Percentiles rank a stretch among this genome's conserved stretches.
These are phyloP conservation scores for Chaetophractus vellerosus DNA, from an alignment of 2,797 vertebrate species.

Conservation along the genomic window DNA sequence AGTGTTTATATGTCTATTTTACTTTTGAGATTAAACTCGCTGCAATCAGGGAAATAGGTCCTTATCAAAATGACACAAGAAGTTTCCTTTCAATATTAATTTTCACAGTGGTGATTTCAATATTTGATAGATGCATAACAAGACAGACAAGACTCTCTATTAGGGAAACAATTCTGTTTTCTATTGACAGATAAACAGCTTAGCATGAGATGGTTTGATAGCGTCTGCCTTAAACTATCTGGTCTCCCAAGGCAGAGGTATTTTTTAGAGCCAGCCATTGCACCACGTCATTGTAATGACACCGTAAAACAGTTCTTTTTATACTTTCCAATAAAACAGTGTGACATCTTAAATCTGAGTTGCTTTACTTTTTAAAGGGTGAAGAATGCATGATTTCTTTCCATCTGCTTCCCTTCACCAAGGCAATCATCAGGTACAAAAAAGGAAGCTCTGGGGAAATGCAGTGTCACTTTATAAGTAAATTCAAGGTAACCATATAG, in stretches of 20 bases:
- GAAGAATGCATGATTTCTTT: slow-evolving; percentile 79
- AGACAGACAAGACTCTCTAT: slow-evolving; percentile 52
- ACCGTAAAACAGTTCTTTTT: slow-evolving; percentile 85
- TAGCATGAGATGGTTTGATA: slow-evolving; percentile 78
- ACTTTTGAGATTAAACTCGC: slow-evolving; percentile 59
- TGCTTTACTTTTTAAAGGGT: slow-evolving; percentile 85
- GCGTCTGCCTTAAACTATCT: slow-evolving; percentile 77
- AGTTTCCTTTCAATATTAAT: slow-evolving; percentile 66
- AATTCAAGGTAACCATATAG: slow-evolving; percentile 76
- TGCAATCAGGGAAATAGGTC: slow-evolving; percentile 55
- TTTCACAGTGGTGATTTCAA: slow-evolving; percentile 72
- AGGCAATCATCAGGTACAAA: slow-evolving; percentile 82
- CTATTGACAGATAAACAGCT: slow-evolving; percentile 80
- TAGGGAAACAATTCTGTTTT: slow-evolving; percentile 78
- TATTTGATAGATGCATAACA: slow-evolving; percentile 70
- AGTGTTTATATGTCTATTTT: slow-evolving; percentile 59
- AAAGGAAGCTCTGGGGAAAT: slow-evolving; percentile 77
- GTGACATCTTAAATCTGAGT: slow-evolving; percentile 85
- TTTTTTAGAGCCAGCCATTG: slow-evolving; percentile 79
- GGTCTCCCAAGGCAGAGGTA: slow-evolving; percentile 81
- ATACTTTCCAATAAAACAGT: slow-evolving; percentile 85
- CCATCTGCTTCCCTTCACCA: slow-evolving; percentile 70
- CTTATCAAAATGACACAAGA: slow-evolving; percentile 47
- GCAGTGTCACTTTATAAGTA: slow-evolving; percentile 71
- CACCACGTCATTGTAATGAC: slow-evolving; percentile 83